Percentiles rank a stretch among this genome's conserved stretches.
These are phyloP conservation scores for Amphiprion ocellaris DNA, from an alignment of 2,113 vertebrate genomes.

Conservation along the genomic window DNA sequence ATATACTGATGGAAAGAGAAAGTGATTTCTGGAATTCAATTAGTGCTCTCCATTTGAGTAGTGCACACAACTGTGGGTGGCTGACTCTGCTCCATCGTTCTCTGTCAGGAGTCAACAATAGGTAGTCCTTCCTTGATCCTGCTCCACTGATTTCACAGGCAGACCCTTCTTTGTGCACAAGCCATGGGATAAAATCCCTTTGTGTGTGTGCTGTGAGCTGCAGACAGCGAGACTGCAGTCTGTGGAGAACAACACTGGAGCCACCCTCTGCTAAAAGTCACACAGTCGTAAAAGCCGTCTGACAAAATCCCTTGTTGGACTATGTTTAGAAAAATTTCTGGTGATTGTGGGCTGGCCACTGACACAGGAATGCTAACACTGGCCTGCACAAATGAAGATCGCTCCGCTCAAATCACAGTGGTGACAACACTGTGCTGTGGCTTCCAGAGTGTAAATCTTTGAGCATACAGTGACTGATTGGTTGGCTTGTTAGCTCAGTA, in stretches of 20 bases:
- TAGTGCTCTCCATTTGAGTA: slow-evolving; percentile 31
- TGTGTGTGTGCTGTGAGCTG: slow-evolving; percentile 64
- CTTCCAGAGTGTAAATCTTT: slow-evolving; percentile 12
- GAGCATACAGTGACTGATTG: neutral
- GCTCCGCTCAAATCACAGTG: slow-evolving; percentile 20
- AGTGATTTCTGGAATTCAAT: slow-evolving; percentile 43
- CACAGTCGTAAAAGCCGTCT: slow-evolving; percentile 38
- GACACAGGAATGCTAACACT: slow-evolving; percentile 51
- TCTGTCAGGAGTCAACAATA: slow-evolving; percentile 68
- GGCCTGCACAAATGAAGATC: slow-evolving; percentile 28
- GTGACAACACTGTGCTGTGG: slow-evolving; percentile 22
- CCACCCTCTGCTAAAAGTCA: slow-evolving; percentile 62
- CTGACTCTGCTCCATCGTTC: slow-evolving; percentile 51
- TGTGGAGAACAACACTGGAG: slow-evolving; percentile 37
- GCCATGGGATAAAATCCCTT: slow-evolving; percentile 46
- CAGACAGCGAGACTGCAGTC: slow-evolving; percentile 58
- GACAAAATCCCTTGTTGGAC: slow-evolving; percentile 46
- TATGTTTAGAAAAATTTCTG: slow-evolving; percentile 42
- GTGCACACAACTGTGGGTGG: slow-evolving; percentile 37
- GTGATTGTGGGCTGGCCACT: slow-evolving; percentile 32
- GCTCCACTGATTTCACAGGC: slow-evolving; percentile 62
- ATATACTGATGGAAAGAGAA: slow-evolving; percentile 23
- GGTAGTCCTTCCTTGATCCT: slow-evolving; percentile 27
- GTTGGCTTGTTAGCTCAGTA: neutral
- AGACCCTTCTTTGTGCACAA: slow-evolving; percentile 53